A percentile compares a stretch with the other conserved stretches of the same genome.
Conservation (phyloP, 2,888 invertebrate species). For the Drosophila borborema region DNA sequence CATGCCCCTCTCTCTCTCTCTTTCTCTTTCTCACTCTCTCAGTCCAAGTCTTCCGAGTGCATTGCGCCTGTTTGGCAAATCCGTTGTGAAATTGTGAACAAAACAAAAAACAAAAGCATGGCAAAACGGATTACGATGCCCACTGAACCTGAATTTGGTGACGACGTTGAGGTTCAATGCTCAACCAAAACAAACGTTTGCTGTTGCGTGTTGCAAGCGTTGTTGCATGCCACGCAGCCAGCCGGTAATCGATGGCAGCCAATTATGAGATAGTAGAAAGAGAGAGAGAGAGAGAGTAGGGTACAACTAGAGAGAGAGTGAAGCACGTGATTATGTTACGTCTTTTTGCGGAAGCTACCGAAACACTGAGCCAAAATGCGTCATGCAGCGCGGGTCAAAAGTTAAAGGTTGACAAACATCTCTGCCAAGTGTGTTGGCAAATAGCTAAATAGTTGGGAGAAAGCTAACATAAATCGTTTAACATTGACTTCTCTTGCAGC, state of each 20-base stretch:
- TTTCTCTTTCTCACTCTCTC: not conserved
- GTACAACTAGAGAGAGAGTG: not conserved
- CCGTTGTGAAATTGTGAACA: constrained; percentile 22
- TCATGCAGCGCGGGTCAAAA: constrained; percentile 21
- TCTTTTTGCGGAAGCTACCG: constrained; percentile 35
- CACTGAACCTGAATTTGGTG: constrained; percentile 65
- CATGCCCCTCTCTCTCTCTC: no score
- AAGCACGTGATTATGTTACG: constrained; percentile 44
- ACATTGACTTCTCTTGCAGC: constrained; percentile 27
- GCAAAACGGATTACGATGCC: constrained; percentile 48
- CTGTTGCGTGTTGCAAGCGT: constrained; percentile 50
- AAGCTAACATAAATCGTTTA: constrained; percentile 35
- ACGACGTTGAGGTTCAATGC: constrained; percentile 74
- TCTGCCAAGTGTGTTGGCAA: constrained; percentile 31
- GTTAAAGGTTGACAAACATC: constrained; percentile 48
- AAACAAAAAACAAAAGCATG: constrained; percentile 41
- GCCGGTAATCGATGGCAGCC: constrained; percentile 41
- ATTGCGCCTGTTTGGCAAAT: constrained; percentile 2
- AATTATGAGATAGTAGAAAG: constrained; percentile 32
- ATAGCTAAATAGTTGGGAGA: constrained; percentile 38
- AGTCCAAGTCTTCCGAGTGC: not conserved
- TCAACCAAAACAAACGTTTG: constrained; percentile 13
- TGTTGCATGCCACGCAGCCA: constrained; percentile 45
- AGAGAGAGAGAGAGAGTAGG: constrained; percentile 6
- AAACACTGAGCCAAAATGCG: constrained; percentile 10